A percentile compares a stretch with the other conserved stretches of the same genome.
Conservation (phyloP, 2,888 invertebrate genomes). For the Cosmopolites sordidus region DNA sequence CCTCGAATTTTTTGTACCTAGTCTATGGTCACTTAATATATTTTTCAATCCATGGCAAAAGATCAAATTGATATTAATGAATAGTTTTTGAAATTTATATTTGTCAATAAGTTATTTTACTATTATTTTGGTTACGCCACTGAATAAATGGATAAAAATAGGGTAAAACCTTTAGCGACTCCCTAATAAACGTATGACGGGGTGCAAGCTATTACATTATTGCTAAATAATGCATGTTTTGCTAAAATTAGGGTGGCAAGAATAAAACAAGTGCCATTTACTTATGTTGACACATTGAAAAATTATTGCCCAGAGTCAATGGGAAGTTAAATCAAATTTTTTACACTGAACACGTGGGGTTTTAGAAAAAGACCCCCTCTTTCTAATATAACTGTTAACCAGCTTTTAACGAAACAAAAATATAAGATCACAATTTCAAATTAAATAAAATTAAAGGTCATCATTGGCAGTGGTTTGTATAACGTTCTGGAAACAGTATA, state of each 20-base stretch:
- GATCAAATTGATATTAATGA: too few species aligned
- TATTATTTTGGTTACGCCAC: conserved; percentile 14
- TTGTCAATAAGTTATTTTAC: too few species aligned
- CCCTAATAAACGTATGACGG: conserved; percentile 31
- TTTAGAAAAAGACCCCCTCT: neutral
- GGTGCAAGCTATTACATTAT: conserved; percentile 32
- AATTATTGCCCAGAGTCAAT: conserved; percentile 16
- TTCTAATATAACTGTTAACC: too few species aligned
- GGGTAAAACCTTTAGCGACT: conserved; percentile 25
- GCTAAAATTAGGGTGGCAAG: conserved; percentile 27
- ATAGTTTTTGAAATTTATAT: too few species aligned
- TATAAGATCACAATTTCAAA: neutral
- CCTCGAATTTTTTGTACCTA: too few species aligned
- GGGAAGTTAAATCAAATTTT: conserved; percentile 11
- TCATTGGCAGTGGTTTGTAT: too few species aligned
- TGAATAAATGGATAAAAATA: conserved; percentile 22
- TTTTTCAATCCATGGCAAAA: too few species aligned
- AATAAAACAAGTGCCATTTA: conserved; percentile 26
- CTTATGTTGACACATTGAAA: conserved; percentile 25
- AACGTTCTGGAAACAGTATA: too few species aligned
- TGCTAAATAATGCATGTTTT: conserved; percentile 32
- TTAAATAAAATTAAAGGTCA: too few species aligned
- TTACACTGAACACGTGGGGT: conserved; percentile 7
- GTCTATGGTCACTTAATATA: too few species aligned
- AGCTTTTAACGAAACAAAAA: too few species aligned